A percentile compares a stretch with the other conserved stretches of the same genome.
phyloP scores from a whole-genome alignment of 2,113 vertebrate genomes.

The Otolemur garnettii region DNA sequence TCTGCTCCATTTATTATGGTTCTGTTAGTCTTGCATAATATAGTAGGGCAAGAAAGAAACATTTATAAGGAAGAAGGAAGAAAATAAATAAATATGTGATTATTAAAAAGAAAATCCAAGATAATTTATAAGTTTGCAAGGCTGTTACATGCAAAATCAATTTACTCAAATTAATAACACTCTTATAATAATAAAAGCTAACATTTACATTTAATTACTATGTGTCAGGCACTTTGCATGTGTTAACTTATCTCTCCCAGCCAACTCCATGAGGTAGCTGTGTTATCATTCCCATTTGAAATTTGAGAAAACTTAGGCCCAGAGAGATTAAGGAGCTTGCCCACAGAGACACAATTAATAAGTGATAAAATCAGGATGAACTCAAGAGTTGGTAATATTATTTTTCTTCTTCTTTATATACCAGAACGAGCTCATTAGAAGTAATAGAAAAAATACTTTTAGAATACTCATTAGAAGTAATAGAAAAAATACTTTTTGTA shows the following conservation, averaged over 20 bases:
- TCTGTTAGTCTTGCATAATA: constrained; percentile 1
- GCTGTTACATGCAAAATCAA: constrained; percentile 5
- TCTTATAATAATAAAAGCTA: constrained; percentile 43
- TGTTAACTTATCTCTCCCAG: not conserved
- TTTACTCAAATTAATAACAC: constrained; percentile 43
- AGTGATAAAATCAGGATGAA: not conserved
- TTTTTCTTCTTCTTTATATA: not conserved
- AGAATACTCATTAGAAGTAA: not conserved
- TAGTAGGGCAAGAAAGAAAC: constrained; percentile 16
- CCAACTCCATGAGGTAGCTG: not conserved
- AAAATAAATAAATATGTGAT: constrained; percentile 15
- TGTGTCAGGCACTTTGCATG: not conserved
- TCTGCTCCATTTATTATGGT: not conserved
- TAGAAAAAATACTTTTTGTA: not conserved
- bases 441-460: not conserved
- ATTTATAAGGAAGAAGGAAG: constrained; percentile 23
- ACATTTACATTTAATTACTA: constrained; percentile 49
- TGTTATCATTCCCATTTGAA: constrained; percentile 27
- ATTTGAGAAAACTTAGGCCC: not conserved
- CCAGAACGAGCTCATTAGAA: constrained; percentile 1
- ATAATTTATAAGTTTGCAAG: constrained; percentile 27
- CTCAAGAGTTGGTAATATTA: not conserved
- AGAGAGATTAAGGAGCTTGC: not conserved
- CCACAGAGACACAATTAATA: not conserved
- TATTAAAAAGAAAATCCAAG: constrained; percentile 58